Evolutionary conservation across 2,113 vertebrate species (phyloP), one percentile per base, ranked within the genome.

Genomic region (Amazona vittata): DNA sequence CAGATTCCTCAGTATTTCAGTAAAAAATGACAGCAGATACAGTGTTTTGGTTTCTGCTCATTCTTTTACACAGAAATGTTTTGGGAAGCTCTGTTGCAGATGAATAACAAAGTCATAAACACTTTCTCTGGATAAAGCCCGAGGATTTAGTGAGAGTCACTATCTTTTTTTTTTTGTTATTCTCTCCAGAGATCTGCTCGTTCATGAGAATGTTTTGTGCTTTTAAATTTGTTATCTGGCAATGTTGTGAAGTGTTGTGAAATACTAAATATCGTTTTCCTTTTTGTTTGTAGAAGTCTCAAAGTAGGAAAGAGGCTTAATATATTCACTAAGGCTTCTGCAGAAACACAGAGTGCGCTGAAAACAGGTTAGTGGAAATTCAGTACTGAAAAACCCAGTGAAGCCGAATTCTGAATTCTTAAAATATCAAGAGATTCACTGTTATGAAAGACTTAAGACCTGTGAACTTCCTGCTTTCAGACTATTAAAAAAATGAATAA

Each of bases 291-390:
- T 94, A 99, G 98, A 96, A 96, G 92, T 44, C 86, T 94, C 97
- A 98, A 78, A 89, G 86, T 21, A 76, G 97, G 97, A 49, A 99
- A 93, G 94, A 99, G 98, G 89, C 98, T 99, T 43, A 98, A 98
- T 92, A 98, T 99, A 97, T 99, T 99, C 91, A 94, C 98, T 28
- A 80, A 94, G 28, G 3, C 50, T 65, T 29, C 97, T 68, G 64
- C 97, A 71, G 92, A 97, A 92, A 76, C 96, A 69, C 94, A 97
- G 86, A 83, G 68, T 0, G 16, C 79, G 69, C 82, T 92, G 92
- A 50, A 96, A 97, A 91, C 97, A 98, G 98, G 98, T 98, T 96
- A 96, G 98, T 98, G 82, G 92, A 95, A 90, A 94, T 79, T 86
- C 52, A 74, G 25, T 64, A 76, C 93, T 60, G 80, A 83, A 81